Evolutionary conservation across 2,113 vertebrate species (phyloP).

Genomic region (Seriola rivoliana): DNA sequence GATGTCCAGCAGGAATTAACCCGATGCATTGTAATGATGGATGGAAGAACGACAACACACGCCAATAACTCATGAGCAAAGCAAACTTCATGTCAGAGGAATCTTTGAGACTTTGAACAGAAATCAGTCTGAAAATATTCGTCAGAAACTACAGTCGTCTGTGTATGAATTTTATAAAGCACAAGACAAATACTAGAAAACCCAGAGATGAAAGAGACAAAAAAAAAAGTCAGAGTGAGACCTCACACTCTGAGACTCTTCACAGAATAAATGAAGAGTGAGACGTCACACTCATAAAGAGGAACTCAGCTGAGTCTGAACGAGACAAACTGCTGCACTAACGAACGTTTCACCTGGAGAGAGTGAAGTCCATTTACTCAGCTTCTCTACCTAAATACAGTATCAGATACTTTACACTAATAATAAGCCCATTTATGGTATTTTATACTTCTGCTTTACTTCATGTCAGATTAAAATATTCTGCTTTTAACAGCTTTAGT

Average conservation of each 20-base stretch:
- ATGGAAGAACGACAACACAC: conserved; percentile 13
- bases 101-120: background rate
- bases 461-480: too few relatives aligned
- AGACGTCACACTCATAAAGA: background rate
- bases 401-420: background rate
- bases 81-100: conserved; percentile 15
- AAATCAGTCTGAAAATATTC: conserved; percentile 1
- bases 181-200: background rate
- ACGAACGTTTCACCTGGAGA: background rate
- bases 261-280: conserved; percentile 1
- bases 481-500: too few relatives aligned
- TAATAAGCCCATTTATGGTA: too few relatives aligned
- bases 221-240: background rate
- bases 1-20: conserved; percentile 15
- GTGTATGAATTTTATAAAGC: background rate
- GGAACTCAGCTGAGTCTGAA: background rate
- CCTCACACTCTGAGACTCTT: conserved; percentile 8
- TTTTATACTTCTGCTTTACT: too few relatives aligned
- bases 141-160: background rate
- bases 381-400: background rate
- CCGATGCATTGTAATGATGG: conserved; percentile 21
- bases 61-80: background rate
- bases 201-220: background rate
- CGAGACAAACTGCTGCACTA: background rate
- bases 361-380: background rate